Base-by-base conservation (phyloP, 2,888 invertebrate species). In the Diachrysia chrysitis region DNA sequence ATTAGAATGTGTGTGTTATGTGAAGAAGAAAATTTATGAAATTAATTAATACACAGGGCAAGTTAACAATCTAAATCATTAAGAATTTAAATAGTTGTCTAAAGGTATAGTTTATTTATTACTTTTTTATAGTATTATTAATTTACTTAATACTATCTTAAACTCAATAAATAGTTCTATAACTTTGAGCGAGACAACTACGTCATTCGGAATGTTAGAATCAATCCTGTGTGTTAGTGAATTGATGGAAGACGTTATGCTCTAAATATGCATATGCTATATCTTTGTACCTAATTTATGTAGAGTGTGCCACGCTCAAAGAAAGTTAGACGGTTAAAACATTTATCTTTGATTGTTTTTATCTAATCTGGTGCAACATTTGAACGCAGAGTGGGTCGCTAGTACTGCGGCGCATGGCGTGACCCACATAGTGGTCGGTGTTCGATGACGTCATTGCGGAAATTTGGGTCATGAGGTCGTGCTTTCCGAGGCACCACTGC, bases 401-500 rank as follows among this genome's bases (percentile, higher is more conserved):
- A 82, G 77, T 83, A 83, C 67, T 79, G 72, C 73, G 81, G 86
- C 81, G 82, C 83, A 82, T 85, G 87, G 83, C 83, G 79, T 85
- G 92, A 90, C 92, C 93, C 88, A 93, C 90, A 90, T 92, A 84
- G 86, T 88, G 87, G 87, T 85, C 89, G 87, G 83, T 87, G 87
- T 85, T 89, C 87, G 80, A 88, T 94, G 95, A 94, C 94, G 94
- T 94, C 93, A 92, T 84, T 83, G 84, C 84, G 84, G 87, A 92
- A 90, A 95, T 94, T 90, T 93, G 90, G 94, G 95, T 94, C 93
- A 95, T 83, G 89, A 89, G 92, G 90, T 87, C 93, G 88, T 84
- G 81, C 85, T 85, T 78, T 67, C 82, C 78, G 85, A 85, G 86
- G 85, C 83, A 83, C 81, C 79, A 79, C 79, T n/a, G n/a, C 73